Evolutionary conservation across 2,888 invertebrate genomes (phyloP).

Genomic region (Melanophora roralis): DNA sequence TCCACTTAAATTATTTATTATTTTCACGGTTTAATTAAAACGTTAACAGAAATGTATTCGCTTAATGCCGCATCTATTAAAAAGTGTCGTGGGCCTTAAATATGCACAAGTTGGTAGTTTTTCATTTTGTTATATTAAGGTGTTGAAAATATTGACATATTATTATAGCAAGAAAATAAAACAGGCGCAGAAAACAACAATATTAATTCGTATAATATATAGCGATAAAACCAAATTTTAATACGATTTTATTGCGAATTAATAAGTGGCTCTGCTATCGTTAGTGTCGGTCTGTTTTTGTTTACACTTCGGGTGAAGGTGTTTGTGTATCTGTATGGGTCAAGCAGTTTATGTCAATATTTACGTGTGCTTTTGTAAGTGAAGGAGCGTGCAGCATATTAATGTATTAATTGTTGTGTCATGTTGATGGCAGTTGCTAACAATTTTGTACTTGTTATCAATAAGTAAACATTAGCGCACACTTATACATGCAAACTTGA

Average conservation of each 20-base stretch:
- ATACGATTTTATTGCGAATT: not conserved
- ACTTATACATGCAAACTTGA: not conserved
- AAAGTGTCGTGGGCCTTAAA: not conserved
- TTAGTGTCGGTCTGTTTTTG: slow-evolving; percentile 22
- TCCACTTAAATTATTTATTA: slow-evolving; percentile 7
- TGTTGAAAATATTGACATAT: slow-evolving; percentile 33
- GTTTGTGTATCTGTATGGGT: not conserved
- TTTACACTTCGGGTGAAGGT: not conserved
- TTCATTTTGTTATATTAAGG: slow-evolving; percentile 7
- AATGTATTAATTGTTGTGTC: slow-evolving; percentile 46
- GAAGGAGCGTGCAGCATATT: slow-evolving; percentile 44
- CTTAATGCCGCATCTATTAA: not conserved
- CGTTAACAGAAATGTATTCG: not conserved
- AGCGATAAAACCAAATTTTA: not conserved
- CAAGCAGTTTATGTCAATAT: not conserved
- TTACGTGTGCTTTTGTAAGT: slow-evolving; percentile 8
- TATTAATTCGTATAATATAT: not conserved
- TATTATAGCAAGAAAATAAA: too few species aligned
- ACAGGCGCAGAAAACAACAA: not conserved
- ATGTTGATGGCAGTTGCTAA: slow-evolving; percentile 46
- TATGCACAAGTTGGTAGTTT: too few species aligned
- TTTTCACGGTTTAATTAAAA: slow-evolving; percentile 10
- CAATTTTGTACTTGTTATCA: slow-evolving; percentile 42
- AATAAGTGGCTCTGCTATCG: slow-evolving; percentile 14
- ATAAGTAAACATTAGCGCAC: not conserved